Evolutionary conservation across 2,113 vertebrate species (phyloP), one percentile per base, ranked within the genome.

Genomic region (Apteryx mantelli): DNA sequence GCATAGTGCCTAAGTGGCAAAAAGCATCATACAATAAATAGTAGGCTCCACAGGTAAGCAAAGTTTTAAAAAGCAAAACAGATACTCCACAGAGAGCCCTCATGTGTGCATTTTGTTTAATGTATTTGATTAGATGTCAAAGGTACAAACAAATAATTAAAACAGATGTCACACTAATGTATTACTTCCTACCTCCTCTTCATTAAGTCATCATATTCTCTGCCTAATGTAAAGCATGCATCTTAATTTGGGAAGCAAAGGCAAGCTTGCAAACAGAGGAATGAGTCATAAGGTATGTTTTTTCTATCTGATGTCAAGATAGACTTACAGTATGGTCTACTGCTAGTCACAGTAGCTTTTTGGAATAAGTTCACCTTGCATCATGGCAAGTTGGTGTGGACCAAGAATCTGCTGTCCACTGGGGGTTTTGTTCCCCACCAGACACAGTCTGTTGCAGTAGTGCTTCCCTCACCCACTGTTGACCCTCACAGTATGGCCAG

Each of bases 21-120:
- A 97, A 95, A 91, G 80, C 69, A 91, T 64, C 83, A 84, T 42
- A 75, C 46, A 89, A 68, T 87, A 95, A 95, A 96, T 30, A 91
- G 75, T 14, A 94, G 88, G 63, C 88, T 89, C 80, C 52, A 93
- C 83, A 96, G 83, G 93, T 96, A 92, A 96, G 88, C 52, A 91
- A 82, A 91, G 25, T 40, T 86, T 88, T 68, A 28, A 84, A 83
- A 95, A 68, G 82, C 22, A 53, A 66, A 95, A 10, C 28, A 65
- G 36, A 42, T 20, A n/a, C 52, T 44, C 32, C 11, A 76, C 42
- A 78, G 86, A 92, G 19, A 91, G 28, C 76, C 60, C 42, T 88
- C 36, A 75, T 65, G 28, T 38, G 24, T 78, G 58, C 30, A 56
- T 95, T 95, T 96, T 55, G 56, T 73, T 44, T 55, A 58, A 86